These are phyloP conservation scores for Steatornis caripensis DNA, from an alignment of 2,113 vertebrate genomes.

Conservation along the genomic window DNA sequence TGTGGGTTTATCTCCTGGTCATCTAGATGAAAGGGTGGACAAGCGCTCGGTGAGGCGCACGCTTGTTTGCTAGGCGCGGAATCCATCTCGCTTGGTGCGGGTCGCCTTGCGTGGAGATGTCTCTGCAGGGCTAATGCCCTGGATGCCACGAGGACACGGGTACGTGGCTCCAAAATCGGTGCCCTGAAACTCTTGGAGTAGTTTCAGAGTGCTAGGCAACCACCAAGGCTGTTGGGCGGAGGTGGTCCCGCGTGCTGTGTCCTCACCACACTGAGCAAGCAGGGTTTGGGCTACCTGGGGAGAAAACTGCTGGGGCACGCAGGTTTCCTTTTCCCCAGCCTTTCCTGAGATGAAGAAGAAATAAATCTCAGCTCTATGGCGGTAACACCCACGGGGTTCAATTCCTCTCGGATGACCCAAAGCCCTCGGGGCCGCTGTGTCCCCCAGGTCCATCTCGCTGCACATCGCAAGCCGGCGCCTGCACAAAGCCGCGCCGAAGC, in stretches of 20 bases:
- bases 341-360: neutral
- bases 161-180: accelerated
- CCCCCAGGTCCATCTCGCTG: neutral
- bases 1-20: neutral
- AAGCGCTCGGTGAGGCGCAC: neutral
- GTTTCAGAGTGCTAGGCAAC: neutral
- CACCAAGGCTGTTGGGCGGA: neutral
- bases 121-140: neutral
- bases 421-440: accelerated
- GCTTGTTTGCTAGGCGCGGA: neutral
- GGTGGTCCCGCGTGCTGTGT: accelerated
- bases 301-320: neutral
- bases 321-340: no score
- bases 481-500: neutral
- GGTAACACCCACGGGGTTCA: accelerated
- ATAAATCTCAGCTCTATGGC: neutral
- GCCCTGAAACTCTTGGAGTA: neutral
- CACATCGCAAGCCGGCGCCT: neutral
- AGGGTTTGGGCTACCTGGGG: neutral
- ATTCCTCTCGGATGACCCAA: neutral
- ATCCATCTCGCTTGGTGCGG: no score
- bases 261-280: neutral
- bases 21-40: neutral
- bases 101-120: accelerated
- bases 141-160: accelerated